Evolutionary conservation across 2,113 vertebrate genomes (phyloP), one percentile per base, ranked within the genome.

Genomic region (Pontoporia blainvillei): DNA sequence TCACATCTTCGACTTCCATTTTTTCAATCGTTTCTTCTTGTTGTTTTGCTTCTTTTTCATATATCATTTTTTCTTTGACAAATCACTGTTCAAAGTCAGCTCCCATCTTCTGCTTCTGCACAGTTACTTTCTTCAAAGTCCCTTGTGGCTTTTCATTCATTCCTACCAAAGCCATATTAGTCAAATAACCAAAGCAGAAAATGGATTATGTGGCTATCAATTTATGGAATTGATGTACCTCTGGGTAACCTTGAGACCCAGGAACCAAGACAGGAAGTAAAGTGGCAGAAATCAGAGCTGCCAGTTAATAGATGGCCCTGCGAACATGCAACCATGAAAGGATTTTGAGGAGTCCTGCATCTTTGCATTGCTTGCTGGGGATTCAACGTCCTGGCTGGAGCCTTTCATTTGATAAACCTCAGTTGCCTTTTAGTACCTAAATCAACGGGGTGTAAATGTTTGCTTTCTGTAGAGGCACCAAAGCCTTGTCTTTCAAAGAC

Each of bases 11-110:
- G 12, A 99, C 98, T 98, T 99, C 99, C 98, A 99, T 98, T 81
- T 98, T 99, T 97, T 99, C 99, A 72, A 99, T 98, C 98, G 99
- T 99, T 98, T 99, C 99, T 98, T 99, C 99, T 97, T 99, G 99
- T 90, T 99, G 98, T 98, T 99, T 99, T 76, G 99, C 99, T 98
- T 99, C 99, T 52, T 98, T 99, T 98, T 99, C 99, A 98, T 99
- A 99, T 94, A 99, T 98, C 46, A 99, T 69, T 98, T 99, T 99
- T 98, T 99, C 99, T 98, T 99, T 99, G 25, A 98, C 99, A 18
- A 18, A 8, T 86, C 66, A 20, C 49, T n/a, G 34, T 92, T 95
- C 23, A 69, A 64, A 69, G 31, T 29, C 52, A 64, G 1, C 46
- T 71, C 46, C 49, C 31, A 4, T 15, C 34, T 57, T 75, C 20